Percentiles rank a stretch among this genome's conserved stretches.
phyloP scores from a whole-genome alignment of 2,797 vertebrate species.

The Crenichthys baileyi region DNA sequence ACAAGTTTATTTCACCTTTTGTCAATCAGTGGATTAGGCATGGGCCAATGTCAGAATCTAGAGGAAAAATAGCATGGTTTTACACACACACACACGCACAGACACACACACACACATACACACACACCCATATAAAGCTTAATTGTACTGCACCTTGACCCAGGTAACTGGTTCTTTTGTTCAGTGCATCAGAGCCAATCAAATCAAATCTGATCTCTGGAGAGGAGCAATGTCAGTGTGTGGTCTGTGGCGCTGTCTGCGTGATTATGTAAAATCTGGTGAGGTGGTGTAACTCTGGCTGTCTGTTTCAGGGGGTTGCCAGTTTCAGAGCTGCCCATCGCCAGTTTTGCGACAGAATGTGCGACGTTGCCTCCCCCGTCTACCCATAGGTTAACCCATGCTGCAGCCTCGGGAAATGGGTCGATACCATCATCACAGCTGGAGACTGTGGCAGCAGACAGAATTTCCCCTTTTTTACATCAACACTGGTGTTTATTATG shows the following conservation, averaged over 20 bases:
- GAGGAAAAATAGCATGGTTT: neutral
- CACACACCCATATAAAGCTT: too few species aligned
- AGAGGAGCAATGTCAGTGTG: slow-evolving; percentile 61
- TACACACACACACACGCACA: too few species aligned
- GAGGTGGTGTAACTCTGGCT: slow-evolving; percentile 66
- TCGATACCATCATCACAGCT: slow-evolving; percentile 82
- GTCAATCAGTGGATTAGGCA: neutral
- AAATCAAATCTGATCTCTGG: slow-evolving; percentile 46
- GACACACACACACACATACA: too few species aligned
- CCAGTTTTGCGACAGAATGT: slow-evolving; percentile 63
- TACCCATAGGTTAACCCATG: slow-evolving; percentile 74
- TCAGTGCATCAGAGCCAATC: slow-evolving; percentile 36
- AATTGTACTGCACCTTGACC: neutral
- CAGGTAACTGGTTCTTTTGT: too few species aligned
- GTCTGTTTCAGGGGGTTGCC: slow-evolving; percentile 66
- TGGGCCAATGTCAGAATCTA: neutral
- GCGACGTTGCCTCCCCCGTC: slow-evolving; percentile 48
- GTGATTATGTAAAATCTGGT: slow-evolving; percentile 74
- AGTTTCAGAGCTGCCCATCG: slow-evolving; percentile 57
- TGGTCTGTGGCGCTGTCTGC: slow-evolving; percentile 67
- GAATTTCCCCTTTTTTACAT: slow-evolving; percentile 67
- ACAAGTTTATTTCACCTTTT: neutral
- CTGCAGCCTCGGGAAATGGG: slow-evolving; percentile 68
- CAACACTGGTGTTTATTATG: slow-evolving; percentile 69
- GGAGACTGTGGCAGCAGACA: slow-evolving; percentile 67